phyloP scores from a whole-genome alignment of 2,797 vertebrate species.

The Esox lucius region DNA sequence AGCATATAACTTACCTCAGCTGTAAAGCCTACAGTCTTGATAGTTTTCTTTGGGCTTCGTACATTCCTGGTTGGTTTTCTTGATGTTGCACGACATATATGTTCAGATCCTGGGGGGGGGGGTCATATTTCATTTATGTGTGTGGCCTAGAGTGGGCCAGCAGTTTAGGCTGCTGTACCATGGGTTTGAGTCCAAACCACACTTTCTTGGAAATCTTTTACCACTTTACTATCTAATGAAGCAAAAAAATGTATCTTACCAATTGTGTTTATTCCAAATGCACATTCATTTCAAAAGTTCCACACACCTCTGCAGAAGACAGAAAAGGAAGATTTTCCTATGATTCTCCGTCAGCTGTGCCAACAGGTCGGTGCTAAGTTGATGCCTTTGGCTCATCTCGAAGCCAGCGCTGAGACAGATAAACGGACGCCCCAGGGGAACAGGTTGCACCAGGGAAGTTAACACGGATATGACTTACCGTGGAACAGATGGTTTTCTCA shows the following conservation, averaged over 20 bases:
- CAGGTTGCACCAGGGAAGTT: slow-evolving; percentile 57
- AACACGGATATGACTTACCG: slow-evolving; percentile 49
- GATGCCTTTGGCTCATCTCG: slow-evolving; percentile 6
- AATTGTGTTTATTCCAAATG: slow-evolving; percentile 60
- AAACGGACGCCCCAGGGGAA: slow-evolving; percentile 46
- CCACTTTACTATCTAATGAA: too few species aligned
- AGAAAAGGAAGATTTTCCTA: slow-evolving; percentile 14
- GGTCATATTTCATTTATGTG: too few species aligned
- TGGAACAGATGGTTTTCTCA: slow-evolving; percentile 54
- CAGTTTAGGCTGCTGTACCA: too few species aligned
- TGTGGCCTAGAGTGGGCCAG: too few species aligned
- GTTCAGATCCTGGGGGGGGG: slow-evolving; percentile 63
- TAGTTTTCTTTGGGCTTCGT: not conserved
- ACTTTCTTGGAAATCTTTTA: too few species aligned
- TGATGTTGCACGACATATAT: slow-evolving; percentile 61
- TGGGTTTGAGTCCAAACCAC: too few species aligned
- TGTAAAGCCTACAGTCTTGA: not conserved
- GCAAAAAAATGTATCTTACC: too few species aligned
- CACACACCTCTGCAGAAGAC: slow-evolving; percentile 39
- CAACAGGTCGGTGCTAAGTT: slow-evolving; percentile 35
- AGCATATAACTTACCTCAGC: too few species aligned
- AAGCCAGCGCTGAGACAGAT: slow-evolving; percentile 41
- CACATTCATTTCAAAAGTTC: slow-evolving; percentile 51
- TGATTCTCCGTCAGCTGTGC: slow-evolving; percentile 48
- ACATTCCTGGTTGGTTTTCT: not conserved